Conservation (phyloP, 64 coral and sea anemone species). For the Dendronephthya gigantea region DNA sequence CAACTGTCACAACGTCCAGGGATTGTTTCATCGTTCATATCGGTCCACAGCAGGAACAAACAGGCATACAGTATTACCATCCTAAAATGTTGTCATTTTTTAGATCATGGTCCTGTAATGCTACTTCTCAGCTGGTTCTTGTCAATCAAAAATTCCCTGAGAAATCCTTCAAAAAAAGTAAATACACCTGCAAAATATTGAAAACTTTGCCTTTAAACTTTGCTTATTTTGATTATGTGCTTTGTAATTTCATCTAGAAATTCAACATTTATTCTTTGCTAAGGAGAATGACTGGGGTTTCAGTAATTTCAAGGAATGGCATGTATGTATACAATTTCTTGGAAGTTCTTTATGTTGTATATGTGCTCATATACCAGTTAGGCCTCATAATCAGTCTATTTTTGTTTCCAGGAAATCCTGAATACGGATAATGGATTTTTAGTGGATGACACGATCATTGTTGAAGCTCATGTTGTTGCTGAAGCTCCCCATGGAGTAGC, state of each 20-base stretch:
- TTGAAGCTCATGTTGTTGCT: constrained; percentile 75
- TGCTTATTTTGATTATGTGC: too few species aligned
- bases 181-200: neutral
- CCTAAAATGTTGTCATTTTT: neutral
- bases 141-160: constrained; percentile 15
- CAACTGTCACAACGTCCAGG: too few species aligned
- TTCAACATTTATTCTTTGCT: constrained; percentile 88
- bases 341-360: neutral
- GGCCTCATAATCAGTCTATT: too few species aligned
- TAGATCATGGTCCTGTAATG: constrained; percentile 20
- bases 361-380: too few species aligned
- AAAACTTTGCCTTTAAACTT: too few species aligned
- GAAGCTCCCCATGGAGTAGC: constrained; percentile 98
- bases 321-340: constrained; percentile 65
- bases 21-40: too few species aligned
- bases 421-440: constrained; percentile 85
- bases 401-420: constrained; percentile 55
- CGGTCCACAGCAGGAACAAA: too few species aligned
- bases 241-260: constrained; percentile 44
- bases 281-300: constrained; percentile 99
- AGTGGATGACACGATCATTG: constrained; percentile 66
- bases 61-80: neutral
- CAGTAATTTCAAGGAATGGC: constrained; percentile 85
- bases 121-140: neutral
- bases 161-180: constrained; percentile 13